Percentiles rank a stretch among this genome's conserved stretches.
Evolutionary conservation across 2,797 vertebrate species (phyloP).

Genomic region (Erethizon dorsatum): DNA sequence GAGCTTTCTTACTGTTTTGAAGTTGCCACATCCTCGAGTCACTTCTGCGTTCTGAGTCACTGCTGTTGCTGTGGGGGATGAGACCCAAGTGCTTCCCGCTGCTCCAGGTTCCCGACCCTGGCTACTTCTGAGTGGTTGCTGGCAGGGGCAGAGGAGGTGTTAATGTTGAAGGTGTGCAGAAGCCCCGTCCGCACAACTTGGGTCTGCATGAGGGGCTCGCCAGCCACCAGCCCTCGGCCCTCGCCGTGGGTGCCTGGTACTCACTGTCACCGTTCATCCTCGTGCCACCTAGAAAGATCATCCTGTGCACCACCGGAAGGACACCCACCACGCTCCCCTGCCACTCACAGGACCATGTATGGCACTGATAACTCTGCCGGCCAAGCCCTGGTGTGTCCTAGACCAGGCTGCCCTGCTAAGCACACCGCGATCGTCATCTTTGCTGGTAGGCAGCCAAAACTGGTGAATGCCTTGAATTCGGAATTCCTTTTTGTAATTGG

Average conservation of each 20-base stretch:
- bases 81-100: not conserved
- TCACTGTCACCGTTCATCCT: not conserved
- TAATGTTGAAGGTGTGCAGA: not conserved
- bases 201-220: not conserved
- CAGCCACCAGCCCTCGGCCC: not conserved
- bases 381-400: not conserved
- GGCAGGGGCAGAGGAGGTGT: not conserved
- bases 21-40: not conserved
- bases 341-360: not conserved
- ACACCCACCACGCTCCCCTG: not conserved
- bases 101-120: not conserved
- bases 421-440: not conserved
- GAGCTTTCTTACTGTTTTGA: not conserved
- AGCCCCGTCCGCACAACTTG: not conserved
- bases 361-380: not conserved
- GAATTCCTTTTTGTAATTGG: not conserved
- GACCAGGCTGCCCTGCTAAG: not conserved
- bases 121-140: not conserved
- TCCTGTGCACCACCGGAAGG: not conserved
- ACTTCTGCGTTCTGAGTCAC: not conserved
- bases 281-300: not conserved
- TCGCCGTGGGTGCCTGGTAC: too few species aligned
- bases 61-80: not conserved
- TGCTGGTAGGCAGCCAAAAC: not conserved
- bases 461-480: not conserved